Conservation (phyloP, 2,888 invertebrate species). For the Agrochola litura region DNA sequence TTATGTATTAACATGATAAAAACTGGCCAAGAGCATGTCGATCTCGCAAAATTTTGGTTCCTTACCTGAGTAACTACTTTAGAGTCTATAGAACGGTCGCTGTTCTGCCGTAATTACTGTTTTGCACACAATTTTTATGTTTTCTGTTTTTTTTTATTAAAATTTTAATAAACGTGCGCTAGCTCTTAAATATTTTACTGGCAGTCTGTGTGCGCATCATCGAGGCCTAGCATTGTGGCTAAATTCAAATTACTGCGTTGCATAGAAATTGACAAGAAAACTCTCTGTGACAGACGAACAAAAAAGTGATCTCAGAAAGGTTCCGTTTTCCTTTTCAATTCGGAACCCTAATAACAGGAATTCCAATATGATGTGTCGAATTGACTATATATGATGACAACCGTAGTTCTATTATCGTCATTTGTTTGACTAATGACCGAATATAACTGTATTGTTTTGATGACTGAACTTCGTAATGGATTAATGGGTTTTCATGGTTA, state of each 20-base stretch:
- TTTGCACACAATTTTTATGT: no score
- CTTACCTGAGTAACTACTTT: neutral
- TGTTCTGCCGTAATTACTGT: neutral
- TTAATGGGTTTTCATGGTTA: constrained; percentile 47
- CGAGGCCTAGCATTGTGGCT: no score
- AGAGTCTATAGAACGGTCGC: no score
- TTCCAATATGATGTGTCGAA: neutral
- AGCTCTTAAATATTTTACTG: neutral
- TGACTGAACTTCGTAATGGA: constrained; percentile 34
- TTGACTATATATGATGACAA: neutral
- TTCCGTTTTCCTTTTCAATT: neutral
- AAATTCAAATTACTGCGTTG: neutral
- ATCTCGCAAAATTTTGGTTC: neutral
- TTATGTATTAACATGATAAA: neutral
- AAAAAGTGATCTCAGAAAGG: neutral
- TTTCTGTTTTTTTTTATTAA: no score
- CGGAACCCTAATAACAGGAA: neutral
- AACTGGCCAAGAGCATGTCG: neutral
- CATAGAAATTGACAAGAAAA: no score
- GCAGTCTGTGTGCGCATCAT: neutral
- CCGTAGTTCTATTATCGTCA: neutral
- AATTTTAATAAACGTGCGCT: no score
- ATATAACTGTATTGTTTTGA: constrained; percentile 30
- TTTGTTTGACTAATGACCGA: constrained; percentile 38
- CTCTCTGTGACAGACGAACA: no score